Conservation (phyloP, 2,888 invertebrate species). For the Lomographa bimaculata region DNA sequence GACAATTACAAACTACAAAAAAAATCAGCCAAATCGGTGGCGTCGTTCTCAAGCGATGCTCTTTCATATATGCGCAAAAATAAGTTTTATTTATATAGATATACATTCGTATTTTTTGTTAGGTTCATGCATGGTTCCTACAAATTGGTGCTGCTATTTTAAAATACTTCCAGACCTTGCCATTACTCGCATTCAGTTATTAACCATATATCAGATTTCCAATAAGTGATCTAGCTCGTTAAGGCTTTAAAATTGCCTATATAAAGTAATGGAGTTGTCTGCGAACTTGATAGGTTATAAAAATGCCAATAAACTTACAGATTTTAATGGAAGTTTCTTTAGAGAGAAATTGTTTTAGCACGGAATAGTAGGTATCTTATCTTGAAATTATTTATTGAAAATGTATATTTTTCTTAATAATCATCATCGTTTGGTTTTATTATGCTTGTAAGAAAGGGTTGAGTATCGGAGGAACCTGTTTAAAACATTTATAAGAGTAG, state of each 20-base stretch:
- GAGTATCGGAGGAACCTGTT: background rate
- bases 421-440: slow-evolving; percentile 12
- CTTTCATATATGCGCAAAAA: too few species aligned
- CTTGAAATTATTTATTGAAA: slow-evolving; percentile 6
- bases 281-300: slow-evolving; percentile 30
- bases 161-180: slow-evolving; percentile 34
- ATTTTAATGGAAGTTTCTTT: slow-evolving; percentile 18
- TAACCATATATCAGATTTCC: slow-evolving; percentile 48
- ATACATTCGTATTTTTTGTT: too few species aligned
- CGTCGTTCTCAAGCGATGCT: too few species aligned
- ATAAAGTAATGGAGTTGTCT: slow-evolving; percentile 43
- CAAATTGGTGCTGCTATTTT: slow-evolving; percentile 14
- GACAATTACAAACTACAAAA: too few species aligned
- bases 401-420: slow-evolving; percentile 4
- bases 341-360: slow-evolving; percentile 10
- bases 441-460: slow-evolving; percentile 4
- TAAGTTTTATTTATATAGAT: too few species aligned
- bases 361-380: slow-evolving; percentile 5
- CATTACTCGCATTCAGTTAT: slow-evolving; percentile 47
- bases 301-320: slow-evolving; percentile 22
- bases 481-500: slow-evolving; percentile 4
- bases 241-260: slow-evolving; percentile 57
- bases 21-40: too few species aligned
- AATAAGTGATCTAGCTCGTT: slow-evolving; percentile 46
- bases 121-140: too few species aligned